phyloP scores from a whole-genome alignment of 2,113 vertebrate genomes.

The Hippocampus zosterae region DNA sequence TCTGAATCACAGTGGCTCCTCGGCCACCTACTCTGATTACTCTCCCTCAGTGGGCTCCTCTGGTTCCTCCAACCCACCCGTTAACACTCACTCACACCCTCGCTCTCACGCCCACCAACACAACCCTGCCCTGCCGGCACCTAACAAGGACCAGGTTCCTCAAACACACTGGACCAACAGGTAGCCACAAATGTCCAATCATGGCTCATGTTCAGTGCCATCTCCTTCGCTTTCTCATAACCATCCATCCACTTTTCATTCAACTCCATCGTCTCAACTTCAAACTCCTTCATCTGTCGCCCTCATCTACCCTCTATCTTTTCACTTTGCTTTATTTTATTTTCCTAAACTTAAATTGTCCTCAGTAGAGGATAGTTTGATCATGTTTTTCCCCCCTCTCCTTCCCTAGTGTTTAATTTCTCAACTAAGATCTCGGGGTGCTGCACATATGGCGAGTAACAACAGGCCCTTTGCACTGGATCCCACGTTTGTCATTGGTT shows the following conservation, averaged over 20 bases:
- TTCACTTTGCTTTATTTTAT: conserved; percentile 2
- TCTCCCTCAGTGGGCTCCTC: conserved; percentile 98
- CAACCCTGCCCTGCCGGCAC: conserved; percentile 79
- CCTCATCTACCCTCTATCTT: conserved; percentile 23
- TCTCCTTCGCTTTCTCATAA: not conserved
- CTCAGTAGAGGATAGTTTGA: no score
- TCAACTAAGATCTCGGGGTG: no score
- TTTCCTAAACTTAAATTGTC: no score
- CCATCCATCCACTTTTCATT: conserved; percentile 30
- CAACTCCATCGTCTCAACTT: not conserved
- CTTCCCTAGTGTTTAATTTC: no score
- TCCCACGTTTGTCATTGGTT: no score
- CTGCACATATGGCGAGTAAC: no score
- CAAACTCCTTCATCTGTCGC: conserved; percentile 29
- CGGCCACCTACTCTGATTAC: conserved; percentile 98
- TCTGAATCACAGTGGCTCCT: conserved; percentile 98
- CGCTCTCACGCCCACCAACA: conserved; percentile 47
- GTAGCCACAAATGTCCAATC: conserved; percentile 57
- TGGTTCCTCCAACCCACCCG: conserved; percentile 89
- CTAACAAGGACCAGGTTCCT: conserved; percentile 86
- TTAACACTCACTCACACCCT: conserved; percentile 61
- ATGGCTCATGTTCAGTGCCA: conserved; percentile 21
- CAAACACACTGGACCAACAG: conserved; percentile 98
- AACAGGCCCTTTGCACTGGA: no score
- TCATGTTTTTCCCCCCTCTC: no score